Percentiles rank a stretch among this genome's conserved stretches.
These are phyloP conservation scores for Eutolmus rufibarbis DNA, from an alignment of 2,888 invertebrate genomes.

Conservation along the genomic window DNA sequence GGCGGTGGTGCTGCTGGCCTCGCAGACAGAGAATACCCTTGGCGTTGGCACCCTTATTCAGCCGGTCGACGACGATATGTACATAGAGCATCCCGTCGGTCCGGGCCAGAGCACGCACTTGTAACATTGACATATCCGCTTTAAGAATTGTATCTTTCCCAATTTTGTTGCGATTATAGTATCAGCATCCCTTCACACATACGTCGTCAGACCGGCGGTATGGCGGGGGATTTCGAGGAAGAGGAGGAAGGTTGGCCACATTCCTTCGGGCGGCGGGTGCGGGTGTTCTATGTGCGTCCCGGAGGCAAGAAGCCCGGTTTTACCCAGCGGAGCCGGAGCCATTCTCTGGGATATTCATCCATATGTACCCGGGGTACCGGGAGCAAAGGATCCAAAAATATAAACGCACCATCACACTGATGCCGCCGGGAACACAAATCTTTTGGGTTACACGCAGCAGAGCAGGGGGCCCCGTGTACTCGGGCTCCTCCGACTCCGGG, in stretches of 20 bases:
- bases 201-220: background rate
- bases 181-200: conserved; percentile 41
- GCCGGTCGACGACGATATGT: background rate
- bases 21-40: background rate
- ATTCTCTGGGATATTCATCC: conserved; percentile 32
- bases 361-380: conserved; percentile 2
- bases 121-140: conserved; percentile 46
- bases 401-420: conserved; percentile 40
- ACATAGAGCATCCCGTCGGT: background rate
- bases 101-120: conserved; percentile 33
- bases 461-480: conserved; percentile 41
- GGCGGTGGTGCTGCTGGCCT: background rate
- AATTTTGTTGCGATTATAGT: conserved; percentile 46
- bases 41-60: background rate
- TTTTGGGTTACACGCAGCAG: conserved; percentile 44
- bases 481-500: background rate
- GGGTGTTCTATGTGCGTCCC: conserved; percentile 4
- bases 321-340: background rate
- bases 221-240: no score
- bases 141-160: conserved; percentile 46
- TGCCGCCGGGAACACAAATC: conserved; percentile 46
- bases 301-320: background rate
- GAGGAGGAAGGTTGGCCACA: background rate
- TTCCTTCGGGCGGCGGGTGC: background rate
- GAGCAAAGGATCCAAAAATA: conserved; percentile 34